These are phyloP conservation scores for Lepus europaeus DNA, from an alignment of 2,113 vertebrate species.

Conservation along the genomic window DNA sequence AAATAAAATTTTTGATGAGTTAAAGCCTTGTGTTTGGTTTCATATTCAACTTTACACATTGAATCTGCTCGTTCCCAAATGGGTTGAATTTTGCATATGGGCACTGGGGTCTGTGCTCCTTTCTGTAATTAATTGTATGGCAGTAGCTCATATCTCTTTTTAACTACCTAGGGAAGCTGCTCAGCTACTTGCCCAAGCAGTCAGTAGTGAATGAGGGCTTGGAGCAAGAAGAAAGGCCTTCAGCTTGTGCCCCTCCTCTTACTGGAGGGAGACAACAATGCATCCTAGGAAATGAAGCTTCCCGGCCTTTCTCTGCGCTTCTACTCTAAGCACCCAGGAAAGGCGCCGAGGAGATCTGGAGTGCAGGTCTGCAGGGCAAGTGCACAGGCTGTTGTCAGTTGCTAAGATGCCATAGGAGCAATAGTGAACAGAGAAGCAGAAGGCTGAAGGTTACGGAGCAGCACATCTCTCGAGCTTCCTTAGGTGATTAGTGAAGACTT, in stretches of 20 bases:
- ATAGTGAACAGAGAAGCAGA: neutral
- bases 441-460: neutral
- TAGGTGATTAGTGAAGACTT: neutral
- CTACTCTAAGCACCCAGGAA: too few species aligned
- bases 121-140: neutral
- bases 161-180: neutral
- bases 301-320: too few species aligned
- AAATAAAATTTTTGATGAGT: neutral
- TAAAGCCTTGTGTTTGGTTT: neutral
- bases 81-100: too few species aligned
- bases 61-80: neutral
- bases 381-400: too few species aligned
- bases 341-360: neutral
- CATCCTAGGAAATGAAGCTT: neutral
- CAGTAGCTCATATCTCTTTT: neutral
- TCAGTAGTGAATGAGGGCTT: accelerated
- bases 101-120: too few species aligned
- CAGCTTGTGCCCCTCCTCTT: too few species aligned
- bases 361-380: neutral
- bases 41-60: neutral
- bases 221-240: neutral
- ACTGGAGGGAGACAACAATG: neutral
- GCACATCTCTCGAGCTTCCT: neutral
- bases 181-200: too few species aligned
- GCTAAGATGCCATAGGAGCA: neutral